These are phyloP conservation scores for Poecilia wingei DNA, from an alignment of 2,797 vertebrate genomes.

Conservation along the genomic window DNA sequence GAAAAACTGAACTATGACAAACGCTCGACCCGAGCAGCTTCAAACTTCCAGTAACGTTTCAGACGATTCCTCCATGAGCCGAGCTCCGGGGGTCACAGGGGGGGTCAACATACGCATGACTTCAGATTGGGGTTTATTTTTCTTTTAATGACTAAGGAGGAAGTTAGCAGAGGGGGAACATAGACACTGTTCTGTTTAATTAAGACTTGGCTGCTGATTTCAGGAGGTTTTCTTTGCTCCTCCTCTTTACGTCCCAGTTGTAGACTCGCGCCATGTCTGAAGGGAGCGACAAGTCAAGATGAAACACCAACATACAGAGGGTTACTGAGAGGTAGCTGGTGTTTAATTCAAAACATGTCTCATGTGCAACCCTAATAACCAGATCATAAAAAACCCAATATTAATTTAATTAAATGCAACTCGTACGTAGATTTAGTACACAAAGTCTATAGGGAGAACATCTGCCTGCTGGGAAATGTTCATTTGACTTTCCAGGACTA, in stretches of 20 bases:
- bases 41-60: slow-evolving; percentile 5
- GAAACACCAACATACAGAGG: neutral
- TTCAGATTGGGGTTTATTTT: slow-evolving; percentile 8
- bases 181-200: slow-evolving; percentile 44
- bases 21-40: neutral
- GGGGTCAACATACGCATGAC: slow-evolving; percentile 51
- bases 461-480: no score
- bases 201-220: slow-evolving; percentile 90
- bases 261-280: slow-evolving; percentile 99
- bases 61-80: neutral
- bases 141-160: slow-evolving; percentile 30
- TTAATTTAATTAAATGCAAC: neutral
- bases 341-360: neutral
- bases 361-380: neutral
- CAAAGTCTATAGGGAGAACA: neutral
- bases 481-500: no score
- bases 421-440: neutral
- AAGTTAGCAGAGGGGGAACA: slow-evolving; percentile 26
- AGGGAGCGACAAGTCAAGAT: slow-evolving; percentile 48
- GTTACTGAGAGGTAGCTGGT: neutral
- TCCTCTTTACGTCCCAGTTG: slow-evolving; percentile 99
- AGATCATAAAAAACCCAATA: neutral
- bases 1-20: neutral
- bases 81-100: slow-evolving; percentile 2
- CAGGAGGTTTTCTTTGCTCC: slow-evolving; percentile 93